Percentiles rank a stretch among this genome's conserved stretches.
Evolutionary conservation across 2,113 vertebrate genomes (phyloP).

Genomic region (Colinus virginianus): DNA sequence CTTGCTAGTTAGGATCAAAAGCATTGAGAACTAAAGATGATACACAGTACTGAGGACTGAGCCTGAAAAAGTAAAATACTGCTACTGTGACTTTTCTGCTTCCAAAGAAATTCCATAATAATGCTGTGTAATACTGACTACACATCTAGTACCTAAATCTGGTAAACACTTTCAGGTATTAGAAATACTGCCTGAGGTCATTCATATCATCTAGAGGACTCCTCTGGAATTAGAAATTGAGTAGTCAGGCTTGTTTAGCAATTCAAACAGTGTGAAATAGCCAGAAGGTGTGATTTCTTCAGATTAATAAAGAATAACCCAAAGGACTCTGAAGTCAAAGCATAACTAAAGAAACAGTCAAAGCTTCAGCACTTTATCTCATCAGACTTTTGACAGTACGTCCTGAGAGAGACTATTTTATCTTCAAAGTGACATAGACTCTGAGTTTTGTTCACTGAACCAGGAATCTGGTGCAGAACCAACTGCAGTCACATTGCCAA

Average conservation of each 20-base stretch:
- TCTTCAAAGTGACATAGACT: conserved; percentile 74
- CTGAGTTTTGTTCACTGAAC: conserved; percentile 69
- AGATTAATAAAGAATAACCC: conserved; percentile 78
- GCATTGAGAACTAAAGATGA: not conserved
- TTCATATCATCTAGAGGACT: conserved; percentile 20
- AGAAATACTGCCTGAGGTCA: conserved; percentile 2
- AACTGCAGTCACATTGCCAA: conserved; percentile 37
- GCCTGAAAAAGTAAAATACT: not conserved
- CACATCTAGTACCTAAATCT: not conserved
- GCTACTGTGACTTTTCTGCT: not conserved
- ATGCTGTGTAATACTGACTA: not conserved
- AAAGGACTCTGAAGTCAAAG: conserved; percentile 71
- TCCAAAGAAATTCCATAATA: not conserved
- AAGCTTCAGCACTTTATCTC: conserved; percentile 45
- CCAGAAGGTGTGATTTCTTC: conserved; percentile 77
- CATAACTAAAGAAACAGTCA: conserved; percentile 63
- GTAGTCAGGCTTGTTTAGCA: conserved; percentile 61
- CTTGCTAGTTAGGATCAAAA: not conserved
- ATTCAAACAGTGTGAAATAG: conserved; percentile 69
- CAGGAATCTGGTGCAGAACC: conserved; percentile 15
- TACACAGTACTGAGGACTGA: not conserved
- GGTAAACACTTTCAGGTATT: conserved; percentile 3
- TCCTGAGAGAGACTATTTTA: conserved; percentile 70
- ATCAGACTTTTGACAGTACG: conserved; percentile 67
- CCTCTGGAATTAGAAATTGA: conserved; percentile 40